These are phyloP conservation scores for Protomyctophum bolini DNA, from an alignment of 2,113 vertebrate genomes.

Conservation along the genomic window DNA sequence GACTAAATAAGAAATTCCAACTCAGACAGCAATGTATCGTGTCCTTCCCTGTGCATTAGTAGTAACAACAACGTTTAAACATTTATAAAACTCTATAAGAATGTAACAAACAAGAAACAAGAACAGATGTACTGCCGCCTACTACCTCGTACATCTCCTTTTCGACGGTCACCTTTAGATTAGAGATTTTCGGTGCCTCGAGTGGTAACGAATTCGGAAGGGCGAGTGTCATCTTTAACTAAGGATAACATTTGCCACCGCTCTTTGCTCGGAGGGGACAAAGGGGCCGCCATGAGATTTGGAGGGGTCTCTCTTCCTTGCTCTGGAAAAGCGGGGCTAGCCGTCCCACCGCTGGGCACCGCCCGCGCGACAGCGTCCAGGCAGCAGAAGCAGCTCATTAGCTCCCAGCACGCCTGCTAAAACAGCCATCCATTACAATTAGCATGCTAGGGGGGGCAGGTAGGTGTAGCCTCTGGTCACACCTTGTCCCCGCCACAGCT, in stretches of 20 bases:
- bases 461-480: neutral
- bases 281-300: neutral
- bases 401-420: slow-evolving; percentile 59
- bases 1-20: slow-evolving; percentile 61
- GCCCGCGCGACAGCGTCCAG: slow-evolving; percentile 24
- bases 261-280: neutral
- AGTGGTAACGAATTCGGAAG: too few relatives aligned
- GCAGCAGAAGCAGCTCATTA: slow-evolving; percentile 53
- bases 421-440: slow-evolving; percentile 55
- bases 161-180: neutral
- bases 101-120: slow-evolving; percentile 7
- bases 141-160: neutral
- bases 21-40: slow-evolving; percentile 35
- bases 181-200: neutral
- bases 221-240: neutral
- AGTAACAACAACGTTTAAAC: neutral
- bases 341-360: neutral
- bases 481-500: too few relatives aligned
- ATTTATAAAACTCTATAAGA: too few relatives aligned
- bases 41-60: neutral
- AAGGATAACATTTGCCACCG: neutral
- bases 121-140: neutral
- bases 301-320: neutral
- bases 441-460: slow-evolving; percentile 35
- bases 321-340: neutral